Conservation (phyloP, 2,113 vertebrate genomes). For the Albula goreensis region DNA sequence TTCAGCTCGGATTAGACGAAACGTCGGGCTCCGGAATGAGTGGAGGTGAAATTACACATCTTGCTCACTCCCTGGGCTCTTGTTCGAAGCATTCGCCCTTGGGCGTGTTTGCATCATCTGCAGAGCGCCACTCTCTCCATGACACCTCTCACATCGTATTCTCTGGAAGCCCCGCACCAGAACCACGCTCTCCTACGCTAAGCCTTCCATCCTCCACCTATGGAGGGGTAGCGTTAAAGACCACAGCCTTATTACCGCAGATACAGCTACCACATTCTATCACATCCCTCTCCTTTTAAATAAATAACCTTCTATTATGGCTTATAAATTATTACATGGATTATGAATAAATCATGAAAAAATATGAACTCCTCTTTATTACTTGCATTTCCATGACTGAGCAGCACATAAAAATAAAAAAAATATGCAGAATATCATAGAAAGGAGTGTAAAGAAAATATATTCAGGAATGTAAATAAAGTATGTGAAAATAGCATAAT, state of each 20-base stretch:
- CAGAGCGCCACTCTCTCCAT: background rate
- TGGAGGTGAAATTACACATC: slow-evolving; percentile 6
- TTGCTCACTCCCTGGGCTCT: background rate
- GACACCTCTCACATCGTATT: background rate
- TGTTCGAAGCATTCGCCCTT: slow-evolving; percentile 6
- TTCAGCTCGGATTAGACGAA: slow-evolving; percentile 16
- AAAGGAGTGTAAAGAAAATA: background rate
- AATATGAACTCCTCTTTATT: slow-evolving; percentile 36
- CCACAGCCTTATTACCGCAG: background rate
- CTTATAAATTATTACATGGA: slow-evolving; percentile 26
- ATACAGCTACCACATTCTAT: background rate
- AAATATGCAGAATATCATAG: too few relatives aligned
- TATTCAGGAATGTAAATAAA: too few relatives aligned
- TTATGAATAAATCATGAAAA: slow-evolving; percentile 60
- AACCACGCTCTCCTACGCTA: too few relatives aligned
- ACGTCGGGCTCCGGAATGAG: background rate
- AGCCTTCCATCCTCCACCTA: too few relatives aligned
- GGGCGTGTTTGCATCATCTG: background rate
- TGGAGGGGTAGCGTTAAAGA: too few relatives aligned
- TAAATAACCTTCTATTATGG: slow-evolving; percentile 43
- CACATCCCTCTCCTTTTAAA: slow-evolving; percentile 35
- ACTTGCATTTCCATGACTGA: slow-evolving; percentile 41
- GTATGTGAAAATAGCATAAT: too few relatives aligned
- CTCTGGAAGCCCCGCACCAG: background rate
- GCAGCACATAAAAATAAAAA: background rate